These are phyloP conservation scores for Suricata suricatta DNA, from an alignment of 2,113 vertebrate genomes.

Conservation along the genomic window DNA sequence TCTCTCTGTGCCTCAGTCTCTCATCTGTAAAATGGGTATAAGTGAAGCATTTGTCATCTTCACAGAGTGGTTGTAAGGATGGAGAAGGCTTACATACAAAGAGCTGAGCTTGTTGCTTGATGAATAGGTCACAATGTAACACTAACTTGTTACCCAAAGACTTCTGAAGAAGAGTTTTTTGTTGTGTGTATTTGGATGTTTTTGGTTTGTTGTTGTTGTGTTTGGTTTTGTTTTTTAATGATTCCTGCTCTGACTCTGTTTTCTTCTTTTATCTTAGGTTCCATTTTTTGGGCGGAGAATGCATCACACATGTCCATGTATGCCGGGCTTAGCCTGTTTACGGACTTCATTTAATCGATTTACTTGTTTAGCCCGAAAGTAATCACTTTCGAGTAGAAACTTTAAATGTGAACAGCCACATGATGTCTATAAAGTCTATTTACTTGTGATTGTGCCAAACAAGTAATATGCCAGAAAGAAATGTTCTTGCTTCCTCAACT, in stretches of 20 bases:
- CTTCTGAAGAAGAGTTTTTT: background rate
- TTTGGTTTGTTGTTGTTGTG: no score
- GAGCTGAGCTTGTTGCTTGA: no score
- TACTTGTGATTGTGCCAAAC: constrained; percentile 68
- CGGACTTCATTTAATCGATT: constrained; percentile 84
- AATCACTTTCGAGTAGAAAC: constrained; percentile 80
- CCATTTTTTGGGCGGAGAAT: constrained; percentile 92
- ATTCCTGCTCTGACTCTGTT: background rate
- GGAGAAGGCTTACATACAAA: background rate
- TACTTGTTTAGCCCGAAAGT: constrained; percentile 89
- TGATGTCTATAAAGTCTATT: constrained; percentile 17
- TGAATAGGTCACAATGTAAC: background rate
- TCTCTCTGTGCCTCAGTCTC: background rate
- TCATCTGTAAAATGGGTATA: background rate
- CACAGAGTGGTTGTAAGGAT: background rate
- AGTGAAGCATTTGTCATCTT: background rate
- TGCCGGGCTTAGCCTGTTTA: constrained; percentile 89
- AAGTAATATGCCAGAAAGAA: constrained; percentile 61
- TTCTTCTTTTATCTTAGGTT: constrained; percentile 85
- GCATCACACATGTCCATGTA: constrained; percentile 94
- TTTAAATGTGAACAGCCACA: constrained; percentile 16
- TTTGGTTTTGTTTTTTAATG: background rate
- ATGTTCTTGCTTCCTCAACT: constrained; percentile 61
- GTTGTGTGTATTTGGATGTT: no score
- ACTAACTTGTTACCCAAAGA: background rate